Evolutionary conservation across 2,888 invertebrate species (phyloP), one percentile per base, ranked within the genome.

Genomic region (Sinodicranocentrus sp.): DNA sequence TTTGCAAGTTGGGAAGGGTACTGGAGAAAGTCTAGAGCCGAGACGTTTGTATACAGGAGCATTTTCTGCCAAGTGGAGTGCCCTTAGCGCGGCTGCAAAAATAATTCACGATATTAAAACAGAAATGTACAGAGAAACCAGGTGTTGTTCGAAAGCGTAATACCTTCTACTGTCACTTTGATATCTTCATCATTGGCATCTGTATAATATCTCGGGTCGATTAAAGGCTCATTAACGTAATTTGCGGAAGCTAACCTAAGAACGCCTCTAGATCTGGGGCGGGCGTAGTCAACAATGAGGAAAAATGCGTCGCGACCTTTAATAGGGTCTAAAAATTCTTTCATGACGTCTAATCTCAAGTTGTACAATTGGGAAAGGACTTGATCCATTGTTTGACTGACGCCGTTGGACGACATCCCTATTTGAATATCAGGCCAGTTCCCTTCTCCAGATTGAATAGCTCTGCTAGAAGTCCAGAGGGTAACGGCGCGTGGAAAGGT

Each of bases 191-290:
- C 5, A n/a, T 70, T 57, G 21, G 83, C 70, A 6, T 67, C 39
- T 10, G 61, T 25, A 5, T 83, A 84, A 72, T 88, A 88, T n/a
- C 73, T 82, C 0, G 88, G 88, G 61, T 88, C 84, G n/a, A 88
- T 88, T 2, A 83, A 6, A 8, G 48, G 19, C 21, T 75, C 73
- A 13, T 67, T 63, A 0, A 26, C 48, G 2, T 57, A 84, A 44
- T 86, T 25, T 0, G 54, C 23, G 8, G 71, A 70, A 3, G 19
- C 26, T 0, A 88, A 75, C 33, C 43, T 54, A 0, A 88, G 61
- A 6, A 44, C 43, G 2, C 88, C 88, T 21, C 87, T 28, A 0
- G 84, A 68, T 43, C 82, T 65, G 0, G 88, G 88, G 15, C 88
- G 61, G 1, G 70, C 83, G 15, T 68, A 65, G 8, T 84, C 52